A percentile compares a stretch with the other conserved stretches of the same genome.
Conservation (phyloP, 1,140 invertebrate species). For the Apis cerana region DNA sequence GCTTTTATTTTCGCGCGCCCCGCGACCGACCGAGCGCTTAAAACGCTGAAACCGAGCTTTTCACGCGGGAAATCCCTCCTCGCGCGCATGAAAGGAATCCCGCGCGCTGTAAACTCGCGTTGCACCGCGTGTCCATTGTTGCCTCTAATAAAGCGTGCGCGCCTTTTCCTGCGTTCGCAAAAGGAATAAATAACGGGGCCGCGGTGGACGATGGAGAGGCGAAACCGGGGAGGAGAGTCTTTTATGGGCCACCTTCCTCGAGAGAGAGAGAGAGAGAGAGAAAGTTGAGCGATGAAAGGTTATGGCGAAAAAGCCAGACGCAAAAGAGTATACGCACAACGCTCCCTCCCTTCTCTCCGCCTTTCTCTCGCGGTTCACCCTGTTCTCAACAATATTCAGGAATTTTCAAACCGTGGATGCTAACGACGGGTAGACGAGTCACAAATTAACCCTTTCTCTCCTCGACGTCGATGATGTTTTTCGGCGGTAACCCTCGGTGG, state of each 20-base stretch:
- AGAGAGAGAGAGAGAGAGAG: not conserved
- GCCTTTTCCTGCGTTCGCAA: slow-evolving; percentile 21
- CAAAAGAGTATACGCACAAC: not conserved
- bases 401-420: too few species aligned
- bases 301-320: slow-evolving; percentile 32
- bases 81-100: slow-evolving; percentile 33
- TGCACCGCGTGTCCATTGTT: slow-evolving; percentile 8
- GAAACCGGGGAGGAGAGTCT: not conserved
- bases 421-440: too few species aligned
- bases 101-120: slow-evolving; percentile 8
- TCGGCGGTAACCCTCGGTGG: not conserved
- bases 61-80: slow-evolving; percentile 17
- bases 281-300: slow-evolving; percentile 26
- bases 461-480: slow-evolving; percentile 1
- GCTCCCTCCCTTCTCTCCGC: too few species aligned
- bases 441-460: too few species aligned
- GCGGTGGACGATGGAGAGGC: not conserved
- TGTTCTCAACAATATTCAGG: too few species aligned
- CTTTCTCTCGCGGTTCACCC: too few species aligned
- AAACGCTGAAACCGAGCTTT: not conserved
- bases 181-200: slow-evolving; percentile 36
- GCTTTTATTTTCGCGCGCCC: slow-evolving; percentile 30
- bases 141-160: slow-evolving; percentile 29
- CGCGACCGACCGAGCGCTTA: not conserved
- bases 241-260: slow-evolving; percentile 30